These are phyloP conservation scores for Steinernema scapterisci DNA, from an alignment of 2,888 invertebrate species.

Conservation along the genomic window DNA sequence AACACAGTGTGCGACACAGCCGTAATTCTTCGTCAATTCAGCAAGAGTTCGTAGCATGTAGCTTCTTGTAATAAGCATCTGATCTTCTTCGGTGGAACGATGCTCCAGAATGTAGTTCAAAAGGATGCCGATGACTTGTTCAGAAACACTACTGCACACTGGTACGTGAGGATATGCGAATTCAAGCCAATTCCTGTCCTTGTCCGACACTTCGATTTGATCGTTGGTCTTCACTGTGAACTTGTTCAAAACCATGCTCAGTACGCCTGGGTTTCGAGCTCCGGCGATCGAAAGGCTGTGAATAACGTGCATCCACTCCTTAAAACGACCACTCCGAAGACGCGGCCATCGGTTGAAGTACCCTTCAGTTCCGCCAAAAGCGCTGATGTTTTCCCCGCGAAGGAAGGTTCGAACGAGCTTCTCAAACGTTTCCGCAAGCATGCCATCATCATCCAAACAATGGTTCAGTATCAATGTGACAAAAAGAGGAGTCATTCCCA, in stretches of 20 bases:
- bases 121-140: background rate
- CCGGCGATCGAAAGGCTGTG: background rate
- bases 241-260: background rate
- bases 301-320: background rate
- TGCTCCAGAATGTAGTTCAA: background rate
- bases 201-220: background rate
- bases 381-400: background rate
- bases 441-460: constrained; percentile 53
- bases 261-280: background rate
- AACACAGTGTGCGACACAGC: background rate
- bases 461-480: constrained; percentile 54
- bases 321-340: background rate
- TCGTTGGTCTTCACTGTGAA: background rate
- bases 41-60: background rate
- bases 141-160: background rate
- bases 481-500: constrained; percentile 40
- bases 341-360: constrained; percentile 24
- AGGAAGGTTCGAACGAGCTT: constrained; percentile 23
- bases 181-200: too few relatives aligned
- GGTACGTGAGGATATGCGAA: too few relatives aligned
- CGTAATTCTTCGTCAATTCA: constrained; percentile 8
- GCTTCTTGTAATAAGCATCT: constrained; percentile 15
- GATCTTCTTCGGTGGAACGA: background rate
- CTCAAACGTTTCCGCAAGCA: constrained; percentile 36
- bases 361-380: background rate